Evolutionary conservation across 2,888 invertebrate genomes (phyloP), one percentile per base, ranked within the genome.

Genomic region (Tribolium freemani): DNA sequence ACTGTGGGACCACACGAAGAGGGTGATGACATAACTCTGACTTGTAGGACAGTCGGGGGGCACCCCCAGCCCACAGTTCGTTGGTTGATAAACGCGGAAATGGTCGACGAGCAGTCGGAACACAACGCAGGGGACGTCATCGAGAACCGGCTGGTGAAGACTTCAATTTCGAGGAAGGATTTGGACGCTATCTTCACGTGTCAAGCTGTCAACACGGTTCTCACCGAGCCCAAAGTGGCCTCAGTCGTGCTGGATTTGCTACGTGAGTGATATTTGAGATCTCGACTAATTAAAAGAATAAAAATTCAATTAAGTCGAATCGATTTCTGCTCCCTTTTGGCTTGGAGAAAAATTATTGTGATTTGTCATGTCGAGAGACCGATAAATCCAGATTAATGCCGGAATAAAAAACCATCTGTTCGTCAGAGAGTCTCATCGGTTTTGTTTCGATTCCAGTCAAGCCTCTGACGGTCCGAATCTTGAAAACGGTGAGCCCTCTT

Each of bases 41-140:
- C 94, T 71, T 96, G 96, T 87, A 90, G 95, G 77, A 95, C 96
- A 56, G 93, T 94, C 76, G 96, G 96, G 81, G 96, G 96, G 92
- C 90, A 91, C 63, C 95, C 95, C 1, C 93, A 94, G 84, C 95
- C 95, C 1, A 90, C 90, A 68, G 95, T 96, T 21, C 91, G 93
- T 76, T 95, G 95, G 95, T 89, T 94, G 69, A 92, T 95, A 60
- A 94, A 95, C 85, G 94, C 94, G 30, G 89, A 93, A 61, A 88
- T 93, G 63, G 93, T 93, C 50, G 95, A 95, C 86, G 94, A 94
- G 83, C 93, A 94, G 85, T 93, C 93, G 83, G 94, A 95, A 82
- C 93, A 94, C 87, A 94, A 93, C 85, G 93, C 93, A 5, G 94
- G 94, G 13, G 94, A 95, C 87, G 94, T 95, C 60, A 95, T 95